Evolutionary conservation across 2,113 vertebrate genomes (phyloP), one percentile per base, ranked within the genome.

Genomic region (Forbesichthys papilliferus): DNA sequence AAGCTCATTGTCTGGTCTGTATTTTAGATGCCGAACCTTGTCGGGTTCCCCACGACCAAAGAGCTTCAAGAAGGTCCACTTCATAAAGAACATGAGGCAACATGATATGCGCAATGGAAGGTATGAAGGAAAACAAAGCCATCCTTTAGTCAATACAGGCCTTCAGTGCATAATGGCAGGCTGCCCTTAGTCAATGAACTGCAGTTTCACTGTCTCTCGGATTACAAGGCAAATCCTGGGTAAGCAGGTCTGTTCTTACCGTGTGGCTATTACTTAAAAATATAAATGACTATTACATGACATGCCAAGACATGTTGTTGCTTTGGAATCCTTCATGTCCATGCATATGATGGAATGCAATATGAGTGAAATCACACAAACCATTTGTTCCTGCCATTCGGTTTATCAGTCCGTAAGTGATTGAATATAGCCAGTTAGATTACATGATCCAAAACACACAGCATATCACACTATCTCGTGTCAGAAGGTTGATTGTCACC

Each of bases 11-110:
- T 69, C 12, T 75, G 63, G 52, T 74, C 56, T 73, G 48, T 48
- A 53, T 77, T 91, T 88, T 89, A 99, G 97, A 92, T 99, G 97
- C 87, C 92, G 97, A 82, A 99, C 98, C 86, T 93, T 98, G 85
- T 99, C 97, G 73, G 97, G 97, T 94, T 99, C 98, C 71, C 98
- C 97, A 74, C 95, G 97, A 95, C 97, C 96, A 95, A 99, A 97
- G 95, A 98, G 94, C 92, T 98, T 98, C 77, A 99, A 98, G 94
- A 99, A 99, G 93, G 93, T 99, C 88, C 97, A 99, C 92, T 98
- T 99, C 87, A 98, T 98, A 91, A 99, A 98, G 93, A 99, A 95
- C 86, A 96, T 99, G 93, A 83, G 94, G 86, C 97, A 99, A 3
- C 96, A 98, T 0, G 97, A 99, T 70, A 97, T 94, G 64, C 94